Conservation (phyloP, 2,113 vertebrate species). For the Acrocephalus arundinaceus region DNA sequence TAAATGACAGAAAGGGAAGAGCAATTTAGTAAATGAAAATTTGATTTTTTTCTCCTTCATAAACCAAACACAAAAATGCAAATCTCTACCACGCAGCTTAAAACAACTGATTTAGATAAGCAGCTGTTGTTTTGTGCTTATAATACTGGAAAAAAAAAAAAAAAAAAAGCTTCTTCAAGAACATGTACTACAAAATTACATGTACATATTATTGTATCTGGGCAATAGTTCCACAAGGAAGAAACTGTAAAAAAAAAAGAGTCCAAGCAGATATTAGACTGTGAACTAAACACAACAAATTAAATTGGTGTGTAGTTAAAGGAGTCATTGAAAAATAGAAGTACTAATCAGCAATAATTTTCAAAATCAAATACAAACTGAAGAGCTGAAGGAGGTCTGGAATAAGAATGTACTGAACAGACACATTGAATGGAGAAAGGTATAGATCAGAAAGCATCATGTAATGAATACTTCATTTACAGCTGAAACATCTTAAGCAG, state of each 20-base stretch:
- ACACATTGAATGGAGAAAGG: background rate
- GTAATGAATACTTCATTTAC: background rate
- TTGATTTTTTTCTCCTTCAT: background rate
- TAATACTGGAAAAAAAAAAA: background rate
- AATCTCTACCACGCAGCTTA: background rate
- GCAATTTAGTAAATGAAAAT: background rate
- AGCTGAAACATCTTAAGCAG: background rate
- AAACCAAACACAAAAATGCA: background rate
- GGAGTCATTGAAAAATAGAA: background rate
- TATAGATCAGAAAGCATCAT: background rate
- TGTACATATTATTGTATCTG: fast-evolving
- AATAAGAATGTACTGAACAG: background rate
- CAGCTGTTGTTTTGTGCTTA: background rate
- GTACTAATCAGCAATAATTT: background rate
- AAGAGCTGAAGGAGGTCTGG: background rate
- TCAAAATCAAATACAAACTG: background rate
- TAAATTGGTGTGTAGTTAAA: background rate
- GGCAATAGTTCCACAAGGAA: background rate
- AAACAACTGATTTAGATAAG: background rate
- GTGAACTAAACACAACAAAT: background rate
- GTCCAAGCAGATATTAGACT: background rate
- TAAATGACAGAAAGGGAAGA: background rate
- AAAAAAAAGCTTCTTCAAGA: background rate
- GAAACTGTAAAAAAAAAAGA: background rate
- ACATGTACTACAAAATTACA: background rate